Base-by-base conservation (phyloP, 2,113 vertebrate genomes). In the Chionis minor region DNA sequence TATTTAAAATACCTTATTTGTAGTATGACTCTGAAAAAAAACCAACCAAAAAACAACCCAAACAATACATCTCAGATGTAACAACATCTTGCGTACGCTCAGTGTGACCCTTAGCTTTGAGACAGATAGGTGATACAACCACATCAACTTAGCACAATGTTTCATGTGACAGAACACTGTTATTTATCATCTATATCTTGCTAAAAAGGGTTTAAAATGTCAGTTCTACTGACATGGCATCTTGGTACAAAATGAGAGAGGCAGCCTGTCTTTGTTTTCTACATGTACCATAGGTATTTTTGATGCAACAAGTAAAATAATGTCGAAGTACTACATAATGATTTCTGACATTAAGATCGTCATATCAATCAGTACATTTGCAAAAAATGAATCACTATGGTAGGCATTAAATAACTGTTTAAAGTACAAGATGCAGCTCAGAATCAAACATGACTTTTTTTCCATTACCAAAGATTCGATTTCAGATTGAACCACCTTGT, bases 21-120 rank as follows among this genome's bases (percentile, higher is more conserved):
- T 54, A 38, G 32, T 32, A 84, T 0, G 0, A 8, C 16, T 73
- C 54, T 67, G 33, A 0, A n/a, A 77, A 67, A 27, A 42, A 18
- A 27, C 3, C 2, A 27, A 38, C 11, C 38, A 38, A 38, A 55
- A 73, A 81, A 4, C 2, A 59, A 9, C 17, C 24, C 32, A 32
- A 85, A 52, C 5, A 80, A 28, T 35, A 24, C 5, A 42, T 26
- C n/a, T 72, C 62, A 69, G 28, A 22, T 79, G 8, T 21, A 75
- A 67, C 6, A 77, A n/a, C 49, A 59, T 56, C 18, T 38, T 88
- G 26, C 3, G 1, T 42, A 44, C 27, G 20, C 23, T 69, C 55
- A 47, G 15, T 28, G 40, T n/a, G 30, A 65, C 27, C 23, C 7
- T 52, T 67, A n/a, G 14, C 61, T 79, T 71, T 70, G n/a, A 45